These are phyloP conservation scores for Loriculus beryllinus DNA, from an alignment of 2,797 vertebrate species.

Conservation along the genomic window DNA sequence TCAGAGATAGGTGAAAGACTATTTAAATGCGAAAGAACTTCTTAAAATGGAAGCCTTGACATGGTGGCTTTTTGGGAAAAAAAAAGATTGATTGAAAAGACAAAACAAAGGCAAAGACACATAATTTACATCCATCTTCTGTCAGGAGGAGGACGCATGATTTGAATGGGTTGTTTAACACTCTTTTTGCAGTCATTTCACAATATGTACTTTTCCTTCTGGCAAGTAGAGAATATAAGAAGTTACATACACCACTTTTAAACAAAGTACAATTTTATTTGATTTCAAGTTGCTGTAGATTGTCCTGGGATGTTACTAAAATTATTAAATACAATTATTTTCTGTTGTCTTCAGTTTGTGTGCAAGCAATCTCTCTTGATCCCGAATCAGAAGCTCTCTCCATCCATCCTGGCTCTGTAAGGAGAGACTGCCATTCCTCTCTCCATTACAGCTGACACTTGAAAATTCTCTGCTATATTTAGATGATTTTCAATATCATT, in stretches of 20 bases:
- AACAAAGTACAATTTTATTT: background rate
- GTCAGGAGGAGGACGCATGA: background rate
- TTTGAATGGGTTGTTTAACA: slow-evolving; percentile 25
- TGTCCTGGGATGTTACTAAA: background rate
- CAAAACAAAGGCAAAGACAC: slow-evolving; percentile 19
- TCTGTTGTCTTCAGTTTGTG: background rate
- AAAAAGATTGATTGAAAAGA: slow-evolving; percentile 31
- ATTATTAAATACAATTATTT: background rate
- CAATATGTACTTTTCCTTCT: background rate
- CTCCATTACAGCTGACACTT: slow-evolving; percentile 52
- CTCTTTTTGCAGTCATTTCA: background rate
- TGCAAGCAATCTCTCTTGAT: background rate
- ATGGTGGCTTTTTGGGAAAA: background rate
- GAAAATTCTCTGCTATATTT: slow-evolving; percentile 55
- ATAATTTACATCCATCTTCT: slow-evolving; percentile 11
- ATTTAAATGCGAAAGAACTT: background rate
- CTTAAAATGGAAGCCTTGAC: background rate
- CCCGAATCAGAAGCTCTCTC: background rate
- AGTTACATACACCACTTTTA: background rate
- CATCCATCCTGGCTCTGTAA: slow-evolving; percentile 45
- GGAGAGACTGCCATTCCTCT: slow-evolving; percentile 47
- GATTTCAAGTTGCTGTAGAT: background rate
- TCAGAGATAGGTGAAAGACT: background rate
- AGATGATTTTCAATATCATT: slow-evolving; percentile 42
- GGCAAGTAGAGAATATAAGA: background rate